Evolutionary conservation across 2,797 vertebrate genomes (phyloP).

Genomic region (Sebastolobus alascanus): DNA sequence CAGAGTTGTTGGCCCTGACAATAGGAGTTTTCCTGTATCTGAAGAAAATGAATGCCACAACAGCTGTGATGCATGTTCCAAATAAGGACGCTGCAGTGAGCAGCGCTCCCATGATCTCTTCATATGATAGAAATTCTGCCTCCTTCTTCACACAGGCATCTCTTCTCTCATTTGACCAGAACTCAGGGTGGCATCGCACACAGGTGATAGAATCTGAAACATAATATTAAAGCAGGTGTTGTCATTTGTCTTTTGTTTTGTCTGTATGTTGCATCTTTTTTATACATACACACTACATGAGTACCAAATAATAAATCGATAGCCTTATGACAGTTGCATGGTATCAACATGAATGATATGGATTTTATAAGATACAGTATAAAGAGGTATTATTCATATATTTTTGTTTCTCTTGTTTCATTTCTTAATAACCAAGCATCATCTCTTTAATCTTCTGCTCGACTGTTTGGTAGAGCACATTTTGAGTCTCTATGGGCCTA

Average conservation of each 20-base stretch:
- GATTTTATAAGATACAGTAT: neutral
- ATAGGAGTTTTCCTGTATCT: conserved; percentile 59
- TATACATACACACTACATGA: neutral
- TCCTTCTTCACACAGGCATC: conserved; percentile 62
- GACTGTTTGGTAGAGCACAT: fast-evolving
- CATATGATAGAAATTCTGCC: conserved; percentile 67
- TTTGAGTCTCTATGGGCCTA: too few relatives aligned
- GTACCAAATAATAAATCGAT: neutral
- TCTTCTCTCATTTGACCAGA: conserved; percentile 55
- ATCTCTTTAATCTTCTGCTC: too few relatives aligned
- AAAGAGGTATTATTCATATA: neutral
- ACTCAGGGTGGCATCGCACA: conserved; percentile 46
- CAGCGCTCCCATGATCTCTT: conserved; percentile 72
- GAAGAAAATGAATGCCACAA: conserved; percentile 69
- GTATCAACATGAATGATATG: neutral
- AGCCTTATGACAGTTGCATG: neutral
- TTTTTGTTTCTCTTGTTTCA: neutral
- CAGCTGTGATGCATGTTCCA: conserved; percentile 51
- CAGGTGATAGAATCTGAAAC: conserved; percentile 63
- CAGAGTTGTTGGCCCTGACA: conserved; percentile 81
- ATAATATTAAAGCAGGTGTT: neutral
- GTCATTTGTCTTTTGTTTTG: neutral
- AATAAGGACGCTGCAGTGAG: conserved; percentile 53
- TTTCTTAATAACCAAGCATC: neutral
- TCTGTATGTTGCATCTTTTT: neutral